A percentile compares a stretch with the other conserved stretches of the same genome.
These are phyloP conservation scores for Carabus problematicus DNA, from an alignment of 2,888 invertebrate species.

Conservation along the genomic window DNA sequence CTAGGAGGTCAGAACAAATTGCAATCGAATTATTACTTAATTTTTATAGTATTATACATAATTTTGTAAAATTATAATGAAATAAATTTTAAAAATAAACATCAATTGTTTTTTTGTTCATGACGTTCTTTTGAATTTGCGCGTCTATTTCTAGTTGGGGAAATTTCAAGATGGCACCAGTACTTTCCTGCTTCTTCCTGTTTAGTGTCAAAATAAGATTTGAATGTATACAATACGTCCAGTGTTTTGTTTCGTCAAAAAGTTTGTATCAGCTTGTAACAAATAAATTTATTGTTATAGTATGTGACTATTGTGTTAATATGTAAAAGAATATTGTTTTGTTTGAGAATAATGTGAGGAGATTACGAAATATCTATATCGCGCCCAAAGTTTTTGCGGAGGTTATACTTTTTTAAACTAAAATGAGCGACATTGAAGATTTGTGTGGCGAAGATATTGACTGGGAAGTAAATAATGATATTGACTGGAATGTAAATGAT, in stretches of 20 bases:
- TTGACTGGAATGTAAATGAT: too few species aligned
- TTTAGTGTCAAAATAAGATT: not conserved
- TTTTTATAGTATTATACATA: constrained; percentile 12
- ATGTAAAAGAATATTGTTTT: not conserved
- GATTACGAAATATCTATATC: too few species aligned
- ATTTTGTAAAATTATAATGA: constrained; percentile 5
- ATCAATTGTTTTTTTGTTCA: too few species aligned
- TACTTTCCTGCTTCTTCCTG: too few species aligned
- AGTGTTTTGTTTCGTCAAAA: not conserved
- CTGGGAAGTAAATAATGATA: too few species aligned
- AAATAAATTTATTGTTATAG: not conserved
- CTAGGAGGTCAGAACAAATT: constrained; percentile 20
- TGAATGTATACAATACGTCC: not conserved
- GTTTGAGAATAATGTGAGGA: not conserved
- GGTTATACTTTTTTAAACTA: too few species aligned
- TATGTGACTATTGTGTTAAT: not conserved
- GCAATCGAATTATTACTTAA: constrained; percentile 13
- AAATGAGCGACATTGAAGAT: too few species aligned
- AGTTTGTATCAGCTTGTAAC: not conserved
- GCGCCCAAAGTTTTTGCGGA: too few species aligned
- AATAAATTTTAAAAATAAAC: not conserved
- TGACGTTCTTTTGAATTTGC: too few species aligned
- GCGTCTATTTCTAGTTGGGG: too few species aligned
- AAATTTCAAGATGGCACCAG: too few species aligned
- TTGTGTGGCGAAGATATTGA: too few species aligned